phyloP scores from a whole-genome alignment of 2,113 vertebrate species.

The Gallinago undulata region DNA sequence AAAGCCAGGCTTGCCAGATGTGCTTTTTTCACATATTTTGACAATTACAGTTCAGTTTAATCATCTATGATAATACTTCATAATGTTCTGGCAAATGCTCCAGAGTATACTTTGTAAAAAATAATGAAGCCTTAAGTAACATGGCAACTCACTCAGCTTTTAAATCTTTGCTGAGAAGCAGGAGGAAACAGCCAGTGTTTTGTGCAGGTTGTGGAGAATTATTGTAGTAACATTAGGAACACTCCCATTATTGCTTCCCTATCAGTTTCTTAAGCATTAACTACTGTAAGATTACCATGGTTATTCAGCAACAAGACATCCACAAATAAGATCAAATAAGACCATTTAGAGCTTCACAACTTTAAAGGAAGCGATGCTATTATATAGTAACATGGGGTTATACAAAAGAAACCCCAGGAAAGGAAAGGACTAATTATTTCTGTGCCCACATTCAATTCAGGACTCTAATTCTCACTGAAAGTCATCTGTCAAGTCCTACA shows the following conservation, averaged over 20 bases:
- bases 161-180: constrained; percentile 45
- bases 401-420: neutral
- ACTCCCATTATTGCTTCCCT: constrained; percentile 13
- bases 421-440: neutral
- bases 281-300: neutral
- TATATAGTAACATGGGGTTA: neutral
- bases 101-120: constrained; percentile 57
- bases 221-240: constrained; percentile 33
- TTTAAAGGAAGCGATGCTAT: neutral
- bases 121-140: constrained; percentile 60
- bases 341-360: neutral
- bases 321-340: neutral
- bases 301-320: neutral
- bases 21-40: constrained; percentile 69
- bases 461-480: neutral
- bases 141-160: constrained; percentile 37
- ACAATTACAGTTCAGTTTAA: constrained; percentile 67
- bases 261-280: constrained; percentile 7
- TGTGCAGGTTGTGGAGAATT: constrained; percentile 13
- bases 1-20: constrained; percentile 42
- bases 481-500: neutral
- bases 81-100: constrained; percentile 56
- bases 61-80: constrained; percentile 68
- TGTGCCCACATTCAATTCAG: neutral
- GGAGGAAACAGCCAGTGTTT: neutral